Evolutionary conservation across 2,888 invertebrate genomes (phyloP).

Genomic region (Harpagoxenus sublaevis): DNA sequence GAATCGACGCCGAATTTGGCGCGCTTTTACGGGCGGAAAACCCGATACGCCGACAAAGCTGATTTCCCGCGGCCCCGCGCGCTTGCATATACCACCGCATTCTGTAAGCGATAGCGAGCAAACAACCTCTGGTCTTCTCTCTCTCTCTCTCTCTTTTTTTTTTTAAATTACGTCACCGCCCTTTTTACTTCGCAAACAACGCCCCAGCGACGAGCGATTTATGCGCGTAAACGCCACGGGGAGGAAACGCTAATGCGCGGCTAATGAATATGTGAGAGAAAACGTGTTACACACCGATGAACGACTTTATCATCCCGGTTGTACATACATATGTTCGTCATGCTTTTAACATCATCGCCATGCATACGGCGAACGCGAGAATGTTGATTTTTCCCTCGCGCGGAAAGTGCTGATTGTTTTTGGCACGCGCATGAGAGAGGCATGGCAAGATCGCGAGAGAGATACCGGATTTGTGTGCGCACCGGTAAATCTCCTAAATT

Average conservation of each 20-base stretch:
- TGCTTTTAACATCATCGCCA: conserved; percentile 32
- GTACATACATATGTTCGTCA: conserved; percentile 31
- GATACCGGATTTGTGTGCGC: background rate
- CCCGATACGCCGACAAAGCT: conserved; percentile 64
- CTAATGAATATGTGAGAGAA: conserved; percentile 46
- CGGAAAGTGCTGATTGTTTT: background rate
- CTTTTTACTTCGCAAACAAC: conserved; percentile 50
- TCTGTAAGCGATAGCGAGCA: conserved; percentile 49
- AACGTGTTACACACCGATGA: conserved; percentile 25
- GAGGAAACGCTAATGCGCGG: conserved; percentile 40
- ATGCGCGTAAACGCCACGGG: conserved; percentile 41
- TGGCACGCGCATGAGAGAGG: background rate
- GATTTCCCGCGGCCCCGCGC: conserved; percentile 51
- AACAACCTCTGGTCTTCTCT: conserved; percentile 12
- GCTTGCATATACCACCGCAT: conserved; percentile 38
- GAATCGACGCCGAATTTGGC: conserved; percentile 53
- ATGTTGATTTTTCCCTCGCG: conserved; percentile 18
- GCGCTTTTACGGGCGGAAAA: conserved; percentile 51
- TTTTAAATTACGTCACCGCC: conserved; percentile 3
- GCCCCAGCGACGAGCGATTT: conserved; percentile 37
- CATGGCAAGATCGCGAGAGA: background rate
- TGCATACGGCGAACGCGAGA: conserved; percentile 5
- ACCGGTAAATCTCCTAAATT: conserved; percentile 3
- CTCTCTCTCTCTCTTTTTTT: background rate
- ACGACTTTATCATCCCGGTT: conserved; percentile 40